These are phyloP conservation scores for Ennomos quercinarius DNA, from an alignment of 2,888 invertebrate genomes.

Conservation along the genomic window DNA sequence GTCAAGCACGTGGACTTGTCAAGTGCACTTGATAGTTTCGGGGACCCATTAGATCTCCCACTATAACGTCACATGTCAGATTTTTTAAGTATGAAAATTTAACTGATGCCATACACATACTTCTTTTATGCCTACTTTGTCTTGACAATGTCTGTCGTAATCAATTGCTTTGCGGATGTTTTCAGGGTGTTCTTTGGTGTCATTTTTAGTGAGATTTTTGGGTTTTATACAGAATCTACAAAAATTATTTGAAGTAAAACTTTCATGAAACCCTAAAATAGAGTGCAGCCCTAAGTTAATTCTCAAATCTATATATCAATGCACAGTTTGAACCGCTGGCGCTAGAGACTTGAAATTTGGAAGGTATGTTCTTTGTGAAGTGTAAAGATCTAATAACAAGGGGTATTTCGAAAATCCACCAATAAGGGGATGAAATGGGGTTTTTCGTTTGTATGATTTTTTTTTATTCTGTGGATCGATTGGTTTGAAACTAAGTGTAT, in stretches of 20 bases:
- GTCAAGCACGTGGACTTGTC: conserved; percentile 8
- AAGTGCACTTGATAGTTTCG: conserved; percentile 2
- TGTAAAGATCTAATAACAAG: too few relatives aligned
- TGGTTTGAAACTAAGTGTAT: too few relatives aligned
- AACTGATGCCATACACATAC: conserved; percentile 42
- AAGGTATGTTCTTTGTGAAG: too few relatives aligned
- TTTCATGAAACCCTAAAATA: conserved; percentile 44
- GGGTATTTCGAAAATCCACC: too few relatives aligned
- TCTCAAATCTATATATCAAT: too few relatives aligned
- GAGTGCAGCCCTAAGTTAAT: conserved; percentile 47
- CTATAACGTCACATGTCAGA: conserved; percentile 50
- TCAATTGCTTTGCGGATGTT: not conserved
- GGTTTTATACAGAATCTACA: conserved; percentile 46
- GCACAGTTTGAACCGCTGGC: too few relatives aligned
- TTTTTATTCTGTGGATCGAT: too few relatives aligned
- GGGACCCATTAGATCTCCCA: too few relatives aligned
- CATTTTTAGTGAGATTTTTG: conserved; percentile 26
- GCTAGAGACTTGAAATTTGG: too few relatives aligned
- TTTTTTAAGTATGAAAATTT: conserved; percentile 50
- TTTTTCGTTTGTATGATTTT: too few relatives aligned
- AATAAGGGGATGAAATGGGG: too few relatives aligned
- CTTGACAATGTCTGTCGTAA: not conserved
- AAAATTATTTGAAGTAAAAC: conserved; percentile 44
- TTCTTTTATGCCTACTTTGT: not conserved
- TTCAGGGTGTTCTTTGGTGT: conserved; percentile 8